Conservation (phyloP, 2,797 vertebrate species). For the Mus caroli region DNA sequence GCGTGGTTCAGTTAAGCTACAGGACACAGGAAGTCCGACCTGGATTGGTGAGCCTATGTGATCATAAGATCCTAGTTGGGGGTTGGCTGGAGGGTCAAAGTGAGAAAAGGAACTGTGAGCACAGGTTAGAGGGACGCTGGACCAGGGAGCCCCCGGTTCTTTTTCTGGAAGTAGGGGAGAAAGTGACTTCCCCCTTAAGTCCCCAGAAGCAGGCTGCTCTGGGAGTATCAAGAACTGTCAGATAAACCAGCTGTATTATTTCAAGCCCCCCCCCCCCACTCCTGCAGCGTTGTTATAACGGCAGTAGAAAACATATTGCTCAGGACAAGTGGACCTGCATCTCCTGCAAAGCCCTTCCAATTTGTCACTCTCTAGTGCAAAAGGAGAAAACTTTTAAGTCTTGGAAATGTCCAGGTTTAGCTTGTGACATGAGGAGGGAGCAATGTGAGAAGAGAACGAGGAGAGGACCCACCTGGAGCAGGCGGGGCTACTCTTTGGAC, state of each 20-base stretch:
- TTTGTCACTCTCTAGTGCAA: slow-evolving; percentile 3
- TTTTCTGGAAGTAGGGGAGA: not conserved
- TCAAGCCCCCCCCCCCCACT: not conserved
- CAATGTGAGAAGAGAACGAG: not conserved
- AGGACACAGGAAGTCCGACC: not conserved
- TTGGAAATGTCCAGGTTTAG: not conserved
- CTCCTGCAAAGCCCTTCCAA: not conserved
- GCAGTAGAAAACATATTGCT: not conserved
- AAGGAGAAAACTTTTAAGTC: not conserved
- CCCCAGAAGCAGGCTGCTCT: not conserved
- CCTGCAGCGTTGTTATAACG: not conserved
- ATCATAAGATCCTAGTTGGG: not conserved
- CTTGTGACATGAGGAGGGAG: not conserved
- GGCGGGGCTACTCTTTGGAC: not conserved
- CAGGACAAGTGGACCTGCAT: not conserved
- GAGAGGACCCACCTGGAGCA: not conserved
- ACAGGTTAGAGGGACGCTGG: not conserved
- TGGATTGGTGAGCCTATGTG: not conserved
- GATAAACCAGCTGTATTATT: not conserved
- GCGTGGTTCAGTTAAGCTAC: not conserved
- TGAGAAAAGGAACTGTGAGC: not conserved
- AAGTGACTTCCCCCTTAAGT: not conserved
- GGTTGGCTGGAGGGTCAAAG: not conserved
- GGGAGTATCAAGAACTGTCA: not conserved
- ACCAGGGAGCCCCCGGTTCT: not conserved